These are phyloP conservation scores for Phasianus colchicus DNA, from an alignment of 2,113 vertebrate genomes.

Conservation along the genomic window DNA sequence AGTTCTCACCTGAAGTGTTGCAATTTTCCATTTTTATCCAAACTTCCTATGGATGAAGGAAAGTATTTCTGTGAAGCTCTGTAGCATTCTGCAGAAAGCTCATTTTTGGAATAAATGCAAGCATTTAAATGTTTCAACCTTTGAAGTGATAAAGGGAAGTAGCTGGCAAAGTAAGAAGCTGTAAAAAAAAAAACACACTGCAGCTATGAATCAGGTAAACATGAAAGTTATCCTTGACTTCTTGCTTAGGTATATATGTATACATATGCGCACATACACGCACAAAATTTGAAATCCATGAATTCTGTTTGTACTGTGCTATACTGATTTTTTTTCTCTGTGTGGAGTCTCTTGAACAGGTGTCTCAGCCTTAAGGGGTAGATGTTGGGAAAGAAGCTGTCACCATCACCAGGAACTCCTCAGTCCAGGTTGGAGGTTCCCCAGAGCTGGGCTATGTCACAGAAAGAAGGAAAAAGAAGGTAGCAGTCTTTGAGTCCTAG, in stretches of 20 bases:
- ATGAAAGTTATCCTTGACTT: neutral
- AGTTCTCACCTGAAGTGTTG: neutral
- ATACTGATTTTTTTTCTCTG: neutral
- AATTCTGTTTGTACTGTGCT: neutral
- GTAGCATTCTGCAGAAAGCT: neutral
- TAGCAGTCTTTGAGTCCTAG: slow-evolving; percentile 72
- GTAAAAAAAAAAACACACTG: neutral
- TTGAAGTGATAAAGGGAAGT: neutral
- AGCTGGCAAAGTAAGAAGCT: neutral
- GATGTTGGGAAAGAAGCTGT: slow-evolving; percentile 74
- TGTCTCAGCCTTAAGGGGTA: slow-evolving; percentile 68
- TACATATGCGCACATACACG: neutral
- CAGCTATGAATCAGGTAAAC: neutral
- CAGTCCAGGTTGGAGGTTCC: slow-evolving; percentile 64
- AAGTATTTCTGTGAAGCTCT: neutral
- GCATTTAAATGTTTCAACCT: neutral
- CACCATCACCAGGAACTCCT: slow-evolving; percentile 73
- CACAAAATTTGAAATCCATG: neutral
- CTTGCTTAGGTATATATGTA: neutral
- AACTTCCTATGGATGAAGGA: neutral
- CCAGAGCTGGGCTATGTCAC: slow-evolving; percentile 68
- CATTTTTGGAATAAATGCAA: neutral
- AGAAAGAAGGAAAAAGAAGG: slow-evolving; percentile 75
- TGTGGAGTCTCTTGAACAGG: slow-evolving; percentile 60
- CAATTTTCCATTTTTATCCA: neutral